Base-by-base conservation (phyloP, 2,113 vertebrate genomes). In the Natator depressus region DNA sequence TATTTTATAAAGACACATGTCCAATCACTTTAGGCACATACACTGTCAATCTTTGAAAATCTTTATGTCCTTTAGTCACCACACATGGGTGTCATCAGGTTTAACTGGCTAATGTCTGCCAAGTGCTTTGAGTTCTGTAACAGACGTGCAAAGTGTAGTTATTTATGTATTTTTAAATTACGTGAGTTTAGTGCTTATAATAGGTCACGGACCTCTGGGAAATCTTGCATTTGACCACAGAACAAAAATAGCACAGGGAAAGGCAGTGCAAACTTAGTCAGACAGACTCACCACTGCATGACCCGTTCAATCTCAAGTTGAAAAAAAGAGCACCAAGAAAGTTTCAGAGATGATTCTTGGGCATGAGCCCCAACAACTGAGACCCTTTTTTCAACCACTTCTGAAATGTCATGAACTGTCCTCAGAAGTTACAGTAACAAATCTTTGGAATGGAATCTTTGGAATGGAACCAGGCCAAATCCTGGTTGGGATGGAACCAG, bases 231-330 rank as follows among this genome's bases (percentile, higher is more conserved):
- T 47, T 91, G 57, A 27, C 3, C 4, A 8, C 3, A n/a, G 17
- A 87, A 91, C 84, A 93, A 11, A 29, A 82, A 86, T 11, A n/a
- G 8, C 49, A 5, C 25, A 80, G 82, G 76, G n/a, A 42, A 20
- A 87, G 22, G 50, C 93, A 85, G 85, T 24, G 38, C 2, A 82
- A 50, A 3, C 17, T 53, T 55, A 84, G 75, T 3, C 38, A 72
- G 72, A 89, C 13, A 89, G 55, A 91, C 91, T 3, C 0, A 0
- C 9, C 35, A 50, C 14, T 88, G 19, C 9, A 1, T 12, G 62
- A 6, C 3, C 8, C 55, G 49, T 0, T 0, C 7, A 75, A 69
- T 35, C 62, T 19, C 31, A 17, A 7, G 19, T n/a, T n/a, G 2
- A 69, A 14, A 90, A 54, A 57, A 94, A 75, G 53, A 47, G 1